Percentiles rank a stretch among this genome's conserved stretches.
These are phyloP conservation scores for Pachypanchax playfairii DNA, from an alignment of 2,113 vertebrate genomes.

Conservation along the genomic window DNA sequence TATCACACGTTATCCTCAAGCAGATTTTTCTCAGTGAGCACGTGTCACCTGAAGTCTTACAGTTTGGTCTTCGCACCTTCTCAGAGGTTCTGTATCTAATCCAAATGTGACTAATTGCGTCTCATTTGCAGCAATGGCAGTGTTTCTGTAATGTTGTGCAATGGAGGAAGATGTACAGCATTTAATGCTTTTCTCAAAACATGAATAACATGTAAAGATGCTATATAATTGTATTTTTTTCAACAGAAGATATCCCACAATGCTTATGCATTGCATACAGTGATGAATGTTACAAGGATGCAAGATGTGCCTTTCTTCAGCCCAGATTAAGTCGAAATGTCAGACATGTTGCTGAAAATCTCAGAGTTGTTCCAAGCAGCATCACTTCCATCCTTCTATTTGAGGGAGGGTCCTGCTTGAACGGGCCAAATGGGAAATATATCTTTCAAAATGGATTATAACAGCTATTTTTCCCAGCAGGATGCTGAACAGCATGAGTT, in stretches of 20 bases:
- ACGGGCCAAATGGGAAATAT: conserved; percentile 57
- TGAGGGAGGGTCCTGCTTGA: conserved; percentile 40
- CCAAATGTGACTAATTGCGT: conserved; percentile 38
- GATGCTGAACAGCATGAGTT: conserved; percentile 51
- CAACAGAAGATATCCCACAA: conserved; percentile 4
- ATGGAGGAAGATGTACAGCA: conserved; percentile 16
- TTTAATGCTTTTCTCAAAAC: conserved; percentile 2
- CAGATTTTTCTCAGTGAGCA: conserved; percentile 20
- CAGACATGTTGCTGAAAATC: conserved; percentile 46
- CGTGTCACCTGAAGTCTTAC: conserved; percentile 31
- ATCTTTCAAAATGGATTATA: conserved; percentile 77
- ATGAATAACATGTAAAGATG: conserved; percentile 1
- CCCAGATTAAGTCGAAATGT: conserved; percentile 54
- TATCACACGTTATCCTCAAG: conserved; percentile 9
- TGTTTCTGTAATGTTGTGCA: conserved; percentile 24
- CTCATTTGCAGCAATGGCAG: conserved; percentile 25
- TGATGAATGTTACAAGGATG: not conserved
- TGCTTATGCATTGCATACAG: not conserved
- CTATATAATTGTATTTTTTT: not conserved
- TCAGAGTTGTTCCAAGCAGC: conserved; percentile 39
- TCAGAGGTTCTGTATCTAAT: conserved; percentile 34
- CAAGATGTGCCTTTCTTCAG: conserved; percentile 35
- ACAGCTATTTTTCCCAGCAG: conserved; percentile 57
- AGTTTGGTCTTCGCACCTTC: conserved; percentile 39
- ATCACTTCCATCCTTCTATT: conserved; percentile 45